A percentile compares a stretch with the other conserved stretches of the same genome.
phyloP scores from a whole-genome alignment of 2,888 invertebrate species.

The Caenorhabditis parvicauda region DNA sequence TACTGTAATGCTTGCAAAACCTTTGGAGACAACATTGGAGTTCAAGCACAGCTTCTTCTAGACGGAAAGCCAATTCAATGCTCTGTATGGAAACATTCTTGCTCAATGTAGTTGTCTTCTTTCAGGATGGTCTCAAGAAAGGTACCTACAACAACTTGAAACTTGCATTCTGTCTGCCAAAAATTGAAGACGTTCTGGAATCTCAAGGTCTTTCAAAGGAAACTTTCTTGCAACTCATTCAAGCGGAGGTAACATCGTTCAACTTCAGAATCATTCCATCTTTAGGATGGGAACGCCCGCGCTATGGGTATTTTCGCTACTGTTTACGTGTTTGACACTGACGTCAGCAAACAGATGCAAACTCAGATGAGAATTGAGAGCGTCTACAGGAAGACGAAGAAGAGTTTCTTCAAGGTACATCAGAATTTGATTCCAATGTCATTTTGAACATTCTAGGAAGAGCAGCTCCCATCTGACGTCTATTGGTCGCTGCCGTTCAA shows the following conservation, averaged over 20 bases:
- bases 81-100: slow-evolving; percentile 13
- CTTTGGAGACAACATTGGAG: slow-evolving; percentile 47
- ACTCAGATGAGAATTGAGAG: slow-evolving; percentile 53
- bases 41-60: slow-evolving; percentile 56
- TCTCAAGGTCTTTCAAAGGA: slow-evolving; percentile 57
- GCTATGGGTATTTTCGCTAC: slow-evolving; percentile 61
- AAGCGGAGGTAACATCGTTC: slow-evolving; percentile 45
- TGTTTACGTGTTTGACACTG: slow-evolving; percentile 58
- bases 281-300: slow-evolving; percentile 48
- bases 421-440: too few relatives aligned
- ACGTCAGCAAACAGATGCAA: slow-evolving; percentile 56
- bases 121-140: slow-evolving; percentile 48
- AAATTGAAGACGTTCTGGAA: slow-evolving; percentile 55
- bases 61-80: slow-evolving; percentile 57
- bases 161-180: slow-evolving; percentile 57
- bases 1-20: slow-evolving; percentile 61
- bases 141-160: slow-evolving; percentile 59
- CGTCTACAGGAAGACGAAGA: slow-evolving; percentile 55
- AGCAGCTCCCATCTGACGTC: slow-evolving; percentile 60
- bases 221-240: slow-evolving; percentile 52
- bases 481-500: slow-evolving; percentile 61
- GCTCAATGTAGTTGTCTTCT: not conserved
- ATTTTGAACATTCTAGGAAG: slow-evolving; percentile 30
- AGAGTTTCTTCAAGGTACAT: slow-evolving; percentile 49
- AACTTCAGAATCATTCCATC: not conserved